Base-by-base conservation (phyloP, 2,888 invertebrate species). In the Ypsolopha sequella region DNA sequence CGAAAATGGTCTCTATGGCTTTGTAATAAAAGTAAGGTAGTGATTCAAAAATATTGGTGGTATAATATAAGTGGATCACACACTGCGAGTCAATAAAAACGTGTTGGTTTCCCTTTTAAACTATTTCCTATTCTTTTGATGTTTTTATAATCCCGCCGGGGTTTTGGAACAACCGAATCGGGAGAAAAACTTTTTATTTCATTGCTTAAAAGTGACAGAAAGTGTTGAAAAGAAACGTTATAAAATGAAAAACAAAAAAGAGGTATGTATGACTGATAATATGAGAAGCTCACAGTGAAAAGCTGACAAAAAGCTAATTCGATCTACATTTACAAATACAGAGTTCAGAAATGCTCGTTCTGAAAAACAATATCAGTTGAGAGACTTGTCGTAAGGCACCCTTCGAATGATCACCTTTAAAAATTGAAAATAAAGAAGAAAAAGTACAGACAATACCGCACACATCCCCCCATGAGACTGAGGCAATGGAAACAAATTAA, bases 401-500 rank as follows among this genome's bases (percentile, higher is more conserved):
- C 4, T 24, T 24, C 24, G 24, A 24, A 4, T 24, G 24, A 24
- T 24, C 24, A 24, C 24, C 24, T 24, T 24, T 24, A 24, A 24
- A 24, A 24, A 24, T 24, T 11, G 50, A 14, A 49, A 33, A 55
- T 63, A 64, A 63, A 64, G 70, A 59, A 68, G 71, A 70, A 70
- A 70, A 66, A 59, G 58, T 66, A 69, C 67, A 73, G 75, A 71
- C 70, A 69, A 65, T 48, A 52, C 56, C 52, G 62, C 66, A 70
- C 70, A 70, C 68, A 65, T 68, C 73, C 66, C 66, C 66, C 64
- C 60, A 64, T 24, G 71, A 71, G 70, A 71, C 64, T 62, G 62
- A 66, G 66, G 72, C 70, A 69, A 73, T 74, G 76, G 76, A 68
- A 74, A 77, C 78, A 80, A 80, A 81, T 81, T 82, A 82, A 80